These are phyloP conservation scores for Hartigia nigra DNA, from an alignment of 2,888 invertebrate genomes.

Conservation along the genomic window DNA sequence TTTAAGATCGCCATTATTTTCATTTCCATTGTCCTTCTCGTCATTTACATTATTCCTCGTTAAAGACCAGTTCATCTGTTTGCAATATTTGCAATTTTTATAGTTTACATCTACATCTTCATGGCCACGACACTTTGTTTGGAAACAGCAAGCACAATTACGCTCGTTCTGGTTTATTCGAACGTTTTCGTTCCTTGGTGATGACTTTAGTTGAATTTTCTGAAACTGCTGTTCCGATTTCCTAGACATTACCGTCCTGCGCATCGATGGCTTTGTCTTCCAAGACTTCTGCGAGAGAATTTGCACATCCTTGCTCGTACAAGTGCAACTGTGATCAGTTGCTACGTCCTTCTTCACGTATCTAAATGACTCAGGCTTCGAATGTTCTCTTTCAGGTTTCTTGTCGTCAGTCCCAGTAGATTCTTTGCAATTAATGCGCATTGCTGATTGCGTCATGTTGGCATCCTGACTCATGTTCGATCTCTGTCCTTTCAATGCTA, in stretches of 20 bases:
- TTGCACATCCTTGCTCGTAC: neutral
- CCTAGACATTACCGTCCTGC: neutral
- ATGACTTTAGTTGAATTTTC: neutral
- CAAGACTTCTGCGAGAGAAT: neutral
- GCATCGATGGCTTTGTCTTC: neutral
- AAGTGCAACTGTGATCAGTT: neutral
- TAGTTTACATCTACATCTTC: conserved; percentile 20
- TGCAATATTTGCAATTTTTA: neutral
- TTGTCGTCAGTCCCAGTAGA: neutral
- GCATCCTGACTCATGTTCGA: neutral
- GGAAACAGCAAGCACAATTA: neutral
- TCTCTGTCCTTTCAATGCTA: neutral
- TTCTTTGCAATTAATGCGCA: neutral
- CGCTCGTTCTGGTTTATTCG: neutral
- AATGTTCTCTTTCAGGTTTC: neutral
- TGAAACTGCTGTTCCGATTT: neutral
- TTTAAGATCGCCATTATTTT: conserved; percentile 16
- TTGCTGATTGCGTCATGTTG: neutral
- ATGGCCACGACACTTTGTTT: neutral
- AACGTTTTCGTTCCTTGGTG: neutral
- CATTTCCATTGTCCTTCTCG: conserved; percentile 12
- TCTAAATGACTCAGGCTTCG: neutral
- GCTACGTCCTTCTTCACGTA: neutral
- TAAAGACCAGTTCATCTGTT: neutral
- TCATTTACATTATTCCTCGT: neutral